Evolutionary conservation across 2,113 vertebrate species (phyloP).

Genomic region (Trichomycterus rosablanca): DNA sequence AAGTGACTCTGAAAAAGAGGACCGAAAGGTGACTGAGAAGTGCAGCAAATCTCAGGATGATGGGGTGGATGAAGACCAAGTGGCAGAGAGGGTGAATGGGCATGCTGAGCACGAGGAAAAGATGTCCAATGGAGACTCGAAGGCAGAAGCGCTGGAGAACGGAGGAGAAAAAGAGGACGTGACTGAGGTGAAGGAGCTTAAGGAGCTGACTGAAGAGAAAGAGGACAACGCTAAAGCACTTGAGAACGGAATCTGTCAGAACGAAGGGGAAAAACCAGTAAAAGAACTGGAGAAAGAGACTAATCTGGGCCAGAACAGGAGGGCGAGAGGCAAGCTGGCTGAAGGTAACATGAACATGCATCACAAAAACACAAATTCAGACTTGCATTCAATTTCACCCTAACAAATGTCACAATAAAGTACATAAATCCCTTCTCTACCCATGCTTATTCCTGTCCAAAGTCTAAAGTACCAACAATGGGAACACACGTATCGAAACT

Average conservation of each 20-base stretch:
- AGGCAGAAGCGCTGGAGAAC: not conserved
- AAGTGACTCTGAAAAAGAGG: slow-evolving; percentile 15
- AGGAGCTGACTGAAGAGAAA: not conserved
- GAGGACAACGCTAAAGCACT: slow-evolving; percentile 16
- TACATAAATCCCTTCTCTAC: too few relatives aligned
- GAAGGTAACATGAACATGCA: slow-evolving; percentile 21
- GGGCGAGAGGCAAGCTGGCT: slow-evolving; percentile 47
- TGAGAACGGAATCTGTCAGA: slow-evolving; percentile 23
- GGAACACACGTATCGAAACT: too few relatives aligned
- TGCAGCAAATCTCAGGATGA: not conserved
- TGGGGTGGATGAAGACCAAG: not conserved
- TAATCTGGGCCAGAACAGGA: slow-evolving; percentile 26
- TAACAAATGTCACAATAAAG: too few relatives aligned
- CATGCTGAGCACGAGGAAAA: slow-evolving; percentile 13
- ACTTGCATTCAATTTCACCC: too few relatives aligned
- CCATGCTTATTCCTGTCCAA: too few relatives aligned
- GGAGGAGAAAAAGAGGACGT: slow-evolving; percentile 8
- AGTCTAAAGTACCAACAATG: too few relatives aligned
- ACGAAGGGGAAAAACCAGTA: slow-evolving; percentile 22
- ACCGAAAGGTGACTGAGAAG: not conserved
- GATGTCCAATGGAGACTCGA: not conserved
- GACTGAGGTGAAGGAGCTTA: not conserved
- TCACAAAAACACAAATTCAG: too few relatives aligned
- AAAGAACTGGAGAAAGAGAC: not conserved
- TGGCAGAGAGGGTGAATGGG: not conserved